Base-by-base conservation (phyloP, 2,888 invertebrate species). In the Shargacucullia verbasci region DNA sequence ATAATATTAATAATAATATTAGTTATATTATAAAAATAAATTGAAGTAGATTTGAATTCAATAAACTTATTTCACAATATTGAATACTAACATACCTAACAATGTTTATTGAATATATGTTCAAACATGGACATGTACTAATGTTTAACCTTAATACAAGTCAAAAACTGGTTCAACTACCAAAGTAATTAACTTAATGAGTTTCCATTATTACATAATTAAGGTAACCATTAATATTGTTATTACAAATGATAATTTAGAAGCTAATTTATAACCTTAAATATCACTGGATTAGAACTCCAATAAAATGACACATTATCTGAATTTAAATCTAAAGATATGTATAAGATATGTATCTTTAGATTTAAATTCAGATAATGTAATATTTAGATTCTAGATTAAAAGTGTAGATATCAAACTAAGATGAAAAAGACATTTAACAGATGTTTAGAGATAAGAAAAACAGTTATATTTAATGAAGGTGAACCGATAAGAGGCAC, bases 101-200 rank as follows among this genome's bases (percentile, higher is more conserved):
- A 20, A 2, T 20, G 7, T 29, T 9, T 9, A 29, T 9, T 29
- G 29, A 27, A 7, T 11, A 34, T 33, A 1, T 14, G 6, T 14
- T 7, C 14, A 37, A 9, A 37, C 10, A 27, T 40, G 4, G 13
- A 31, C 14, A 38, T 10, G 3, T n/a, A 20, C 10, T 10, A 49
- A 44, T n/a, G 44, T 44, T 59, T 39, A 44, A 48, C 33, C 44
- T 66, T 47, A 59, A 60, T 54, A 64, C 10, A 6, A 20, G n/a
- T 43, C 20, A 50, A 60, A 29, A 44, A 67, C 46, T 68, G 33
- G 62, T 58, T 63, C 13, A 49, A 55, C 29, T 37, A 49, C 29
- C 12, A 52, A 52, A 12, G 34, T 53, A 39, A 63, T 63, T 53
- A 53, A 12, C n/a, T 12, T 39, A 59, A 57, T 7, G 35, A 62